These are phyloP conservation scores for Propithecus perrieri DNA, from an alignment of 2,797 vertebrate species.

Conservation along the genomic window DNA sequence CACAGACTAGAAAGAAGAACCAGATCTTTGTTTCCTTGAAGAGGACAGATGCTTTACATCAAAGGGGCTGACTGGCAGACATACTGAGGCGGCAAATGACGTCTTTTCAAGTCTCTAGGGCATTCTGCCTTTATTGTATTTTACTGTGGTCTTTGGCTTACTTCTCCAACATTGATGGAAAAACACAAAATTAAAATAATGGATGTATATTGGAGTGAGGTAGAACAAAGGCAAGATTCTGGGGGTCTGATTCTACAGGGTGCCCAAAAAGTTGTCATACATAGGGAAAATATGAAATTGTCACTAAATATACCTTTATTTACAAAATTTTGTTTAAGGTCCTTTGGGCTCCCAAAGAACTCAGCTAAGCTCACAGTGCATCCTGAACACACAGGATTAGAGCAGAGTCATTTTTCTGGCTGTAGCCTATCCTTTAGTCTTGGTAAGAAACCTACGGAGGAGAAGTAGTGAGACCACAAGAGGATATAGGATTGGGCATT, in stretches of 20 bases:
- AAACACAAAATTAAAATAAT: constrained; percentile 62
- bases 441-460: neutral
- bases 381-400: neutral
- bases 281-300: too few relatives aligned
- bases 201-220: neutral
- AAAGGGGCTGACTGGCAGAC: constrained; percentile 80
- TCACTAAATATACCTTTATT: too few relatives aligned
- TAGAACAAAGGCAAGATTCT: neutral
- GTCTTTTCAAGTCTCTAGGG: constrained; percentile 70
- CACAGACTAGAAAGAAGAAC: constrained; percentile 80
- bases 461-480: neutral
- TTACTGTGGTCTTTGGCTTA: constrained; percentile 68
- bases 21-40: constrained; percentile 81
- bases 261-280: too few relatives aligned
- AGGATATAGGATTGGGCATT: neutral
- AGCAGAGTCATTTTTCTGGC: neutral
- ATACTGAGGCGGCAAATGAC: constrained; percentile 70
- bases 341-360: neutral
- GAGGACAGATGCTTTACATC: constrained; percentile 84
- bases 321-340: neutral
- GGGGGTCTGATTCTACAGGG: neutral
- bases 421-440: neutral
- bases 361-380: neutral
- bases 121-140: constrained; percentile 79
- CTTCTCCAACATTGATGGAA: constrained; percentile 52